These are phyloP conservation scores for Fragum whitleyi DNA, from an alignment of 2,888 invertebrate species.

Conservation along the genomic window DNA sequence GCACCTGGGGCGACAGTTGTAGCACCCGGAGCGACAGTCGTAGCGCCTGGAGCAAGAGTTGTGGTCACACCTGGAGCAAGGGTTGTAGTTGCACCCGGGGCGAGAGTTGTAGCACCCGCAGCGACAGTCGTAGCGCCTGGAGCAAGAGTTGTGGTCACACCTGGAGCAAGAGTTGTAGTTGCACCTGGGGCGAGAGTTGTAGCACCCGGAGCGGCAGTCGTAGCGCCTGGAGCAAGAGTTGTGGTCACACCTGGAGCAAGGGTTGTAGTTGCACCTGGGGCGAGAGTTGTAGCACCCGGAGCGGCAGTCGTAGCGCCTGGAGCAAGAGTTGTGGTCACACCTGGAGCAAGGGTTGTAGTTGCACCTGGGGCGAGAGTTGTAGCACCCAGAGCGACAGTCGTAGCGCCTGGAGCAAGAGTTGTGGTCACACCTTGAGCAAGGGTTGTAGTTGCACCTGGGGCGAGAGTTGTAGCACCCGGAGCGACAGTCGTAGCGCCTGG, in stretches of 20 bases:
- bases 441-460: not conserved
- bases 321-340: not conserved
- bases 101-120: not conserved
- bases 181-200: not conserved
- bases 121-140: not conserved
- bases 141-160: not conserved
- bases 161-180: not conserved
- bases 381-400: not conserved
- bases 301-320: not conserved
- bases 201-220: not conserved
- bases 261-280: slow-evolving; percentile 13
- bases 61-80: not conserved
- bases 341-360: not conserved
- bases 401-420: not conserved
- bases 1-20: too few species aligned
- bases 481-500: not conserved
- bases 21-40: too few species aligned
- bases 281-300: not conserved
- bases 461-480: not conserved
- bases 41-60: not conserved
- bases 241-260: not conserved
- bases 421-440: not conserved
- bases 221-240: not conserved
- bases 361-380: not conserved
- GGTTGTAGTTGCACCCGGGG: not conserved